Conservation (phyloP, 2,113 vertebrate genomes). For the Beaufortia kweichowensis region DNA sequence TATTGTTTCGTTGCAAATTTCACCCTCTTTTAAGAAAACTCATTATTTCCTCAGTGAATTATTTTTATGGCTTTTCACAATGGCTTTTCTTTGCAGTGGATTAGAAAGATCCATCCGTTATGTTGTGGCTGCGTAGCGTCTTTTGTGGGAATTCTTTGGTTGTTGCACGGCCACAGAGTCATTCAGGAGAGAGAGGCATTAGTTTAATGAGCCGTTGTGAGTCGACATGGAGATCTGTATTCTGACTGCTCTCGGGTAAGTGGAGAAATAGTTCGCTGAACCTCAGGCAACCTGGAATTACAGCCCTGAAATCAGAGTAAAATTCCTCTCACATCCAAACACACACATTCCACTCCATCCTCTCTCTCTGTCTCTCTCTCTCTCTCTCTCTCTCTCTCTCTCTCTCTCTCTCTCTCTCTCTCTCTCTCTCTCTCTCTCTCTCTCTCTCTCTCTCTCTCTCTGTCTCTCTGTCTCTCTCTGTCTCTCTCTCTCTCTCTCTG, state of each 20-base stretch:
- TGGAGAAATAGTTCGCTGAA: background rate
- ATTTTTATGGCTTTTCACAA: constrained; percentile 57
- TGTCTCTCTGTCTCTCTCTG: too few relatives aligned
- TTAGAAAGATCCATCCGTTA: constrained; percentile 59
- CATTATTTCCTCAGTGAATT: constrained; percentile 60
- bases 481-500: too few relatives aligned
- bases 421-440: too few relatives aligned
- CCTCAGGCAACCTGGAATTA: background rate
- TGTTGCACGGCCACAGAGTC: background rate
- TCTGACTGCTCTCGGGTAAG: constrained; percentile 3
- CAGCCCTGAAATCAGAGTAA: background rate
- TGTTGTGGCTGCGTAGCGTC: constrained; percentile 6
- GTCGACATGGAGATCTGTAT: constrained; percentile 49
- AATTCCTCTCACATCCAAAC: background rate
- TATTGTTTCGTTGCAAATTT: constrained; percentile 46
- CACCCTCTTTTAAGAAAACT: constrained; percentile 36
- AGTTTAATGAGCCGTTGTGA: constrained; percentile 49
- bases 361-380: too few relatives aligned
- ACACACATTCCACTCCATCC: background rate
- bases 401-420: too few relatives aligned
- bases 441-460: too few relatives aligned
- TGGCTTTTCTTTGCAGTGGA: constrained; percentile 53
- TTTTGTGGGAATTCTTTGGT: constrained; percentile 28
- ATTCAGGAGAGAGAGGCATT: constrained; percentile 43
- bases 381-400: too few relatives aligned